These are phyloP conservation scores for Anaspis maculata DNA, from an alignment of 2,888 invertebrate species.

Conservation along the genomic window DNA sequence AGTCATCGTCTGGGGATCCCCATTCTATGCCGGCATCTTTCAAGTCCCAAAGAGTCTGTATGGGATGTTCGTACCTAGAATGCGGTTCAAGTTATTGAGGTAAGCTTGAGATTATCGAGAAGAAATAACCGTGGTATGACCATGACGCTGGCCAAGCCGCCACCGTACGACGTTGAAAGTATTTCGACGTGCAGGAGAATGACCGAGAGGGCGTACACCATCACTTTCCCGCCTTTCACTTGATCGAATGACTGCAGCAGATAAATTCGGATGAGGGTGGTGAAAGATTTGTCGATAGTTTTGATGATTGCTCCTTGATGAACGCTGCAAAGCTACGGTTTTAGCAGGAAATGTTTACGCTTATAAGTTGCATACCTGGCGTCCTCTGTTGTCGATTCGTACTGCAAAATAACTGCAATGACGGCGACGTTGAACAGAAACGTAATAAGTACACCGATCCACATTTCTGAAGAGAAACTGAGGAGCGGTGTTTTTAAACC, in stretches of 20 bases:
- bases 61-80: neutral
- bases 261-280: conserved; percentile 1
- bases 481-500: conserved; percentile 56
- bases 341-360: neutral
- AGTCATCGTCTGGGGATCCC: no score
- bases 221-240: conserved; percentile 32
- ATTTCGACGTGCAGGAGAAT: conserved; percentile 44
- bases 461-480: conserved; percentile 51
- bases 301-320: neutral
- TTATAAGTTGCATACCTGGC: neutral
- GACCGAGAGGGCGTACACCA: conserved; percentile 42
- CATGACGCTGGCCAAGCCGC: no score
- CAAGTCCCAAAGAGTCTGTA: neutral
- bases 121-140: conserved; percentile 36
- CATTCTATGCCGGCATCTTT: no score
- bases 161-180: no score
- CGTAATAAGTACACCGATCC: conserved; percentile 50
- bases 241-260: conserved; percentile 6
- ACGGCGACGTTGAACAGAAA: conserved; percentile 35
- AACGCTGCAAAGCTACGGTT: neutral
- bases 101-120: conserved; percentile 1
- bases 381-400: conserved; percentile 15
- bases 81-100: neutral
- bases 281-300: neutral
- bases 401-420: conserved; percentile 24